phyloP scores from a whole-genome alignment of 2,888 invertebrate species.

The Polyploca ridens region DNA sequence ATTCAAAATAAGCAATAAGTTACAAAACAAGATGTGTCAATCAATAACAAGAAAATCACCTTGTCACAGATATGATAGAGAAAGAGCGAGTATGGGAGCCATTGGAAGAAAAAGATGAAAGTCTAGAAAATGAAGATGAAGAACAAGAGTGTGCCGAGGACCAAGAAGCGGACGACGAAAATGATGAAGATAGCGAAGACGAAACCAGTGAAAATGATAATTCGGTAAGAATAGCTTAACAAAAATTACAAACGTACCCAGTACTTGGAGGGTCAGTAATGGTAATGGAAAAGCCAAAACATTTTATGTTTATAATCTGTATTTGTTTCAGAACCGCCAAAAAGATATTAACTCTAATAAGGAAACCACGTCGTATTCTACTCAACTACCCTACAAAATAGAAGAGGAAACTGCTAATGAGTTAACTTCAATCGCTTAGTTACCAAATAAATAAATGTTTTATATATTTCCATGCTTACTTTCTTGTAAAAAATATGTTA shows the following conservation, averaged over 20 bases:
- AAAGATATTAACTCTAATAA: conserved; percentile 27
- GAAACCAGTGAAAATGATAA: conserved; percentile 25
- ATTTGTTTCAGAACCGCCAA: conserved; percentile 31
- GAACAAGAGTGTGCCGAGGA: conserved; percentile 51
- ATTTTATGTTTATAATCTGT: conserved; percentile 14
- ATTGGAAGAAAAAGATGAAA: conserved; percentile 80
- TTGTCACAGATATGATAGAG: conserved; percentile 73
- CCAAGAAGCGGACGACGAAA: conserved; percentile 51
- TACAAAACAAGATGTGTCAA: not conserved
- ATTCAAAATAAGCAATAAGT: not conserved
- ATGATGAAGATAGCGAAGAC: conserved; percentile 42
- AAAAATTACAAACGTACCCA: too few species aligned
- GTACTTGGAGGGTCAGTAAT: not conserved
- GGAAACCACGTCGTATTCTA: conserved; percentile 66
- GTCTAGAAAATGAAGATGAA: conserved; percentile 51
- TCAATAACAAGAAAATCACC: too few species aligned
- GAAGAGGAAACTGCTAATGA: conserved; percentile 86
- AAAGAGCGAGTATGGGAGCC: conserved; percentile 85
- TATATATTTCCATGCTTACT: conserved; percentile 9
- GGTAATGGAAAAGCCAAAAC: too few species aligned
- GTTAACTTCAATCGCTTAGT: conserved; percentile 50
- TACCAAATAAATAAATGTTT: conserved; percentile 13
- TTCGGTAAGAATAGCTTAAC: conserved; percentile 18
- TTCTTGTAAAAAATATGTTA: not conserved
- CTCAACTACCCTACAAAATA: conserved; percentile 85